phyloP scores from a whole-genome alignment of 2,888 invertebrate genomes.

The Bombylius discolor region DNA sequence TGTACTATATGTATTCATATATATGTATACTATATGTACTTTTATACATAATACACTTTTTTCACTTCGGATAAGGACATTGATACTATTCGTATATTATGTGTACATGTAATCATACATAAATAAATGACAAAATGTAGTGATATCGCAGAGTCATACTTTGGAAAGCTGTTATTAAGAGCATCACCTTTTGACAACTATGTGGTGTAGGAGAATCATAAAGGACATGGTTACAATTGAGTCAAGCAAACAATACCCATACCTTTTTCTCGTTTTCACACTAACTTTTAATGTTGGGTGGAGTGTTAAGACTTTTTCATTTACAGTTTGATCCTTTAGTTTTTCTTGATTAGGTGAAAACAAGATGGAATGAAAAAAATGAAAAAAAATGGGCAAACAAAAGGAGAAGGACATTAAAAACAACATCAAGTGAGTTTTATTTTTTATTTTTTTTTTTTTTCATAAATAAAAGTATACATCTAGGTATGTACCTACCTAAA shows the following conservation, averaged over 20 bases:
- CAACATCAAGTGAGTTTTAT: too few species aligned
- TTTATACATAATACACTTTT: background rate
- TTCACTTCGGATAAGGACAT: background rate
- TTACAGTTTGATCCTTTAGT: constrained; percentile 18
- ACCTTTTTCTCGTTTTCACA: background rate
- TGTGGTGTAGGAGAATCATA: constrained; percentile 10
- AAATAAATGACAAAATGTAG: background rate
- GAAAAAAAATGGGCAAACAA: background rate
- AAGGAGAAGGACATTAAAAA: background rate
- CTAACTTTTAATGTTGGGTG: background rate
- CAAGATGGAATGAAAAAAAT: constrained; percentile 11
- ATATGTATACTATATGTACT: too few species aligned
- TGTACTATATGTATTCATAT: too few species aligned
- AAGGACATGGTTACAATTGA: constrained; percentile 2
- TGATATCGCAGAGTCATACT: constrained; percentile 7
- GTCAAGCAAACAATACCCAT: background rate
- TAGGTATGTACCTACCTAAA: too few species aligned
- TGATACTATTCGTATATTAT: background rate
- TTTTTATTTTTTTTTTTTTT: too few species aligned
- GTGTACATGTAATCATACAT: background rate
- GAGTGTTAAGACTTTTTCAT: constrained; percentile 13
- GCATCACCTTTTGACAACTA: constrained; percentile 15
- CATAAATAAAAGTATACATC: too few species aligned
- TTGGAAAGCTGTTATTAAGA: constrained; percentile 15
- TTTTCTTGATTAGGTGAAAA: constrained; percentile 22